Conservation (phyloP, 1,140 invertebrate species). For the Saccostrea cuccullata region DNA sequence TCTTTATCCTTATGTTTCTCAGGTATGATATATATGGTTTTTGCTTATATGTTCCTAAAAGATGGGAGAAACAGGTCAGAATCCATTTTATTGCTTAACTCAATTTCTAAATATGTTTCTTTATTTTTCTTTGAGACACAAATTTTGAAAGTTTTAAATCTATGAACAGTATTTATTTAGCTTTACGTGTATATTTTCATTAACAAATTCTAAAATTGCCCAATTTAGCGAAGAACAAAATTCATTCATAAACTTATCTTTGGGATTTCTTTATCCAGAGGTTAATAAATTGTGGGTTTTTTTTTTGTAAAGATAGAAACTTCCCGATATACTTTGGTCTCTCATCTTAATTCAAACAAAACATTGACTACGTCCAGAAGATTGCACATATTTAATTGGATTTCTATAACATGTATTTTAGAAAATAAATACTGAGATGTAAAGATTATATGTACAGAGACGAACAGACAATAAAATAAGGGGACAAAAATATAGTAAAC, state of each 20-base stretch:
- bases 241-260: neutral
- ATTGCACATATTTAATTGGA: slow-evolving; percentile 27
- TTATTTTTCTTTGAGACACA: too few relatives aligned
- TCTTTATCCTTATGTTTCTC: too few relatives aligned
- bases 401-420: slow-evolving; percentile 2
- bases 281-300: neutral
- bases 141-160: too few relatives aligned
- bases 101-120: too few relatives aligned
- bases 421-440: slow-evolving; percentile 20
- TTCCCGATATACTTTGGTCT: neutral
- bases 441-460: neutral
- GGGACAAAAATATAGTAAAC: neutral
- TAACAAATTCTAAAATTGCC: too few relatives aligned
- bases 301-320: neutral
- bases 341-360: neutral
- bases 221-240: too few relatives aligned
- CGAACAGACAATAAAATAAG: neutral
- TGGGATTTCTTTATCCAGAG: neutral
- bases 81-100: too few relatives aligned
- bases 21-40: too few relatives aligned
- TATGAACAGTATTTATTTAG: too few relatives aligned
- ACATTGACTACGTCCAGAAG: neutral
- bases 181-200: too few relatives aligned
- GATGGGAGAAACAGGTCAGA: too few relatives aligned
- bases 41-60: too few relatives aligned